Percentiles rank a stretch among this genome's conserved stretches.
These are phyloP conservation scores for Andrena trimmerana DNA, from an alignment of 2,888 invertebrate species.

Conservation along the genomic window DNA sequence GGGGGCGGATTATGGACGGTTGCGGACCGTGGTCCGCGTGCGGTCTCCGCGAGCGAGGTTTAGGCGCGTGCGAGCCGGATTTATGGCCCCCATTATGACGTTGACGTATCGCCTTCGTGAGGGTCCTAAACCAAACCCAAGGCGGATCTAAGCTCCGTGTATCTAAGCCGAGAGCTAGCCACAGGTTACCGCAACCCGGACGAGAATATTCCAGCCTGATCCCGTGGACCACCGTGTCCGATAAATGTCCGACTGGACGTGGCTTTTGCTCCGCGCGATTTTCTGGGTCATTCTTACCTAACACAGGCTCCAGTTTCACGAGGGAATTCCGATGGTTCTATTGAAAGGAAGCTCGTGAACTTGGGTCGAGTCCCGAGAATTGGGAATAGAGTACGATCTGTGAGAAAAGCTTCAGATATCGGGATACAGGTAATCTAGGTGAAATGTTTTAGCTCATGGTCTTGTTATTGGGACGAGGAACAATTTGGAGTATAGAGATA, in stretches of 20 bases:
- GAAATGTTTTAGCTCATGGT: no score
- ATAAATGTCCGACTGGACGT: conserved; percentile 56
- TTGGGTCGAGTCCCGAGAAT: not conserved
- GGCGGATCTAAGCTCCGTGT: conserved; percentile 77
- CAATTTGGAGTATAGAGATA: no score
- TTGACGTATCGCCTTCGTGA: conserved; percentile 80
- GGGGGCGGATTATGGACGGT: conserved; percentile 68
- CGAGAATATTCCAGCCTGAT: conserved; percentile 76
- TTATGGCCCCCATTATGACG: conserved; percentile 81
- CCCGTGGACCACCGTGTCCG: conserved; percentile 75
- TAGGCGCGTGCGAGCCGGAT: conserved; percentile 80
- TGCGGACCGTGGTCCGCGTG: conserved; percentile 70
- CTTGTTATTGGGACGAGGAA: no score
- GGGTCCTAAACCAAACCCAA: conserved; percentile 76
- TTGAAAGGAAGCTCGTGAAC: not conserved
- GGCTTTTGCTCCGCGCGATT: conserved; percentile 6
- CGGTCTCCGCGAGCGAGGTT: conserved; percentile 69
- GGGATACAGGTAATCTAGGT: no score
- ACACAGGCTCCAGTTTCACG: not conserved
- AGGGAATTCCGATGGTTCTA: conserved; percentile 6
- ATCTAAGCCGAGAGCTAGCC: conserved; percentile 76
- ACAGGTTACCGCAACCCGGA: conserved; percentile 74
- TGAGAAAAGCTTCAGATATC: not conserved
- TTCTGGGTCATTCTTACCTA: conserved; percentile 16
- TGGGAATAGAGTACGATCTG: not conserved